A percentile compares a stretch with the other conserved stretches of the same genome.
These are phyloP conservation scores for Apeira syringaria DNA, from an alignment of 2,888 invertebrate genomes.

Conservation along the genomic window DNA sequence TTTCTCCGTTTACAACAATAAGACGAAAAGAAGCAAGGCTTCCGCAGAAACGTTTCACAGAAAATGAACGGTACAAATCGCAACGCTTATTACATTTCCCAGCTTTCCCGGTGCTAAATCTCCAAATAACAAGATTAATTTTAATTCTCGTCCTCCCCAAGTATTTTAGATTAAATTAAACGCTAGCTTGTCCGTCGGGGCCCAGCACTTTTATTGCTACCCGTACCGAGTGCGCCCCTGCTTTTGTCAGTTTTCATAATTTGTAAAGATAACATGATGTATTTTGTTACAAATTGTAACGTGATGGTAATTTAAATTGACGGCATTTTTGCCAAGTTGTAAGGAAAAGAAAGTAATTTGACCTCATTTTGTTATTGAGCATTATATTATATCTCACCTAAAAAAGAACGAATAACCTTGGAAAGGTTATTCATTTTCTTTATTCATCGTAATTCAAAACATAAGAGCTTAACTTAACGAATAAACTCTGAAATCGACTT, in stretches of 20 bases:
- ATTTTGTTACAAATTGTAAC: constrained; percentile 12
- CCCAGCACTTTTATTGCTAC: constrained; percentile 15
- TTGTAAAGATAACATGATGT: constrained; percentile 13
- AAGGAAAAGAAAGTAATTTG: neutral
- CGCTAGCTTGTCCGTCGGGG: constrained; percentile 39
- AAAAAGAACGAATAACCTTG: too few relatives aligned
- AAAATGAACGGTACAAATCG: constrained; percentile 32
- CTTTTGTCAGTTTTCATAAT: constrained; percentile 23
- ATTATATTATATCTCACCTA: too few relatives aligned
- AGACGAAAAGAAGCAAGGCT: constrained; percentile 4
- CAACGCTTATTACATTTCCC: constrained; percentile 38
- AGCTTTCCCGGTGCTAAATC: constrained; percentile 42
- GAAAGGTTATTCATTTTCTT: too few relatives aligned
- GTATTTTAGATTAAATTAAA: constrained; percentile 58
- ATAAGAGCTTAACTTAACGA: too few relatives aligned
- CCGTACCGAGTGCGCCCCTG: constrained; percentile 19
- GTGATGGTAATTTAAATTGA: constrained; percentile 10
- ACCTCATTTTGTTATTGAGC: neutral
- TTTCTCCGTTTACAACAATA: constrained; percentile 2
- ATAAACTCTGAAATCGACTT: too few relatives aligned
- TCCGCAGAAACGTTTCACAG: constrained; percentile 20
- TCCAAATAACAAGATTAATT: constrained; percentile 55
- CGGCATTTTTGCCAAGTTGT: neutral
- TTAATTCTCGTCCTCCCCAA: constrained; percentile 42
- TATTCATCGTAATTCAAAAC: too few relatives aligned